Evolutionary conservation across 2,888 invertebrate genomes (phyloP).

Genomic region (Philhelius pedissequus): DNA sequence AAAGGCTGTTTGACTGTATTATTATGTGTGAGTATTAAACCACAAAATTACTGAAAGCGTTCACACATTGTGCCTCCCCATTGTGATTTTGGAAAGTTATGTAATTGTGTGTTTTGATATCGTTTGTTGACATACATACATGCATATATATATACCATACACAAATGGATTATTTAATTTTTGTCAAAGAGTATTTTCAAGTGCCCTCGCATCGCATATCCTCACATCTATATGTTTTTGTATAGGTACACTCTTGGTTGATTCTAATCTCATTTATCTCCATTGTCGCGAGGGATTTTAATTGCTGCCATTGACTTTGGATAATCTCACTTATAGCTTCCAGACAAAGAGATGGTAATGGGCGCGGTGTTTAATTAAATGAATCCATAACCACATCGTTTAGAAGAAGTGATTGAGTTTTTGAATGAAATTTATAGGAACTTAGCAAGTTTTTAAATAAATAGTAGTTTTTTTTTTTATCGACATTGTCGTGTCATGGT

Average conservation of each 20-base stretch:
- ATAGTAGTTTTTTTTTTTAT: too few species aligned
- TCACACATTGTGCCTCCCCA: not conserved
- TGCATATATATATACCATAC: not conserved
- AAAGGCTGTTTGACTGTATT: not conserved
- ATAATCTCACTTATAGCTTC: not conserved
- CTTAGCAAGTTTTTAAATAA: too few species aligned
- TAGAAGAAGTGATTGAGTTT: constrained; percentile 1
- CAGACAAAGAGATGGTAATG: not conserved
- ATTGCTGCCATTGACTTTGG: constrained; percentile 9
- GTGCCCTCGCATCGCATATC: not conserved
- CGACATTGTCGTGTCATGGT: too few species aligned
- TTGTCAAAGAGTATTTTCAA: not conserved
- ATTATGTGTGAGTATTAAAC: constrained; percentile 24
- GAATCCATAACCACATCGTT: constrained; percentile 5
- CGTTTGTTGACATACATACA: constrained; percentile 12
- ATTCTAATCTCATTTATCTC: constrained; percentile 20
- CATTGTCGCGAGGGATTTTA: constrained; percentile 32
- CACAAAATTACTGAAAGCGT: constrained; percentile 20
- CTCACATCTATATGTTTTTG: too few species aligned
- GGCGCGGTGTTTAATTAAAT: constrained; percentile 24
- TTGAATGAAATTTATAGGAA: too few species aligned
- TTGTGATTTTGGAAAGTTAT: not conserved
- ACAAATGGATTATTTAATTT: too few species aligned
- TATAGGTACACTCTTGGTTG: not conserved
- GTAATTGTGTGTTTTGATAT: not conserved